Evolutionary conservation across 2,888 invertebrate genomes (phyloP), one percentile per base, ranked within the genome.

Genomic region (Drosophila sordidapex): DNA sequence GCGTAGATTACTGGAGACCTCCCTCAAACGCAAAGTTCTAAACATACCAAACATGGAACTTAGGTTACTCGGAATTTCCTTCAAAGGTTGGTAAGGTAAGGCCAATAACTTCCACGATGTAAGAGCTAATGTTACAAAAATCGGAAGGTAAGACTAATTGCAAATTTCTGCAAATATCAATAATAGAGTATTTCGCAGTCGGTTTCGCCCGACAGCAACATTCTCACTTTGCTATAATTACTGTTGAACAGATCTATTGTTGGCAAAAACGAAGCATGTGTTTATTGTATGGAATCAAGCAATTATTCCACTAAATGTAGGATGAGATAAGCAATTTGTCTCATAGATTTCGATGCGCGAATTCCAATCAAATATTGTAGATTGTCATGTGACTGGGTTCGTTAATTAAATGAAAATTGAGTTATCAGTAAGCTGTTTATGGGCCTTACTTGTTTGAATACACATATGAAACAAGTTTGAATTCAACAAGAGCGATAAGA

Each of bases 331-430:
- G 21, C 18, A 25, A 8, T 13, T 36, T 25, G 18, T 21, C 18
- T 11, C 13, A 33, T 11, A 40, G 38, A 67, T 40, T 29, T 35
- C 21, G 10, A 56, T 66, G 35, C n/a, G 11, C 6, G 27, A 13
- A 48, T 65, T 53, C 25, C 18, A 49, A 46, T 13, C 10, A 21
- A 13, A 36, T 31, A n/a, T 15, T 62, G 1, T 53, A 13, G 11
- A 35, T 58, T 52, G 43, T 27, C 35, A n/a, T 36, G 29, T 40
- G 59, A 60, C 51, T 57, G 54, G 58, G 36, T 21, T 40, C 29
- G 64, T 63, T 76, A 71, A 72, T 68, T 76, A 78, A 81, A 76
- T 65, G 51, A 66, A 49, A 63, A 60, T 69, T 57, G 36, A 70
- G 79, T 66, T 70, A 74, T 79, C 74, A 62, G 57, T 58, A 40